Evolutionary conservation across 1,140 invertebrate genomes (phyloP).

Genomic region (Cyphomyrmex costatus): DNA sequence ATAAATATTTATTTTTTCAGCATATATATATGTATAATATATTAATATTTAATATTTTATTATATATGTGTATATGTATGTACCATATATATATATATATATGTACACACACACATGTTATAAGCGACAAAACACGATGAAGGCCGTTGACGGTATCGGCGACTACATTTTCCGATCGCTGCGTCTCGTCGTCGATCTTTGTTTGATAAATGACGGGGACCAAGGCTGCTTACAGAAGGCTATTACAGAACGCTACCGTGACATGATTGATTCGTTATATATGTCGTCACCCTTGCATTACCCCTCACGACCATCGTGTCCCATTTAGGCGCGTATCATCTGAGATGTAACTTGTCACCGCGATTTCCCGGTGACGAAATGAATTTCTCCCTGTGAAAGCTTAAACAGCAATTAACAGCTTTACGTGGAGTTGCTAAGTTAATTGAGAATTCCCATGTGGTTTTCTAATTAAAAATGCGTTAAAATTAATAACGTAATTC

Average conservation of each 20-base stretch:
- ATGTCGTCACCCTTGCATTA: constrained; percentile 27
- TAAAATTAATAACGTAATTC: constrained; percentile 30
- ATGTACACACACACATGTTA: too few relatives aligned
- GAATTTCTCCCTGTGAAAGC: constrained; percentile 17
- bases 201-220: constrained; percentile 39
- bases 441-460: constrained; percentile 11
- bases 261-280: constrained; percentile 49
- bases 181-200: constrained; percentile 23
- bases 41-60: too few relatives aligned
- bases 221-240: too few relatives aligned
- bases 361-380: constrained; percentile 25
- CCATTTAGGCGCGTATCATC: constrained; percentile 3
- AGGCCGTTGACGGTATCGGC: constrained; percentile 22
- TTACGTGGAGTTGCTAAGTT: not conserved
- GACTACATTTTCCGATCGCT: constrained; percentile 8
- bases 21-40: too few relatives aligned
- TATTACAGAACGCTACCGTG: not conserved
- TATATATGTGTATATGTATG: too few relatives aligned
- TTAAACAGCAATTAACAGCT: constrained; percentile 44
- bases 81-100: too few relatives aligned
- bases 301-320: not conserved
- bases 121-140: not conserved
- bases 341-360: constrained; percentile 39
- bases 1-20: too few relatives aligned
- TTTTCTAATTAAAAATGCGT: constrained; percentile 20